phyloP scores from a whole-genome alignment of 2,888 invertebrate genomes.

The Parascotia fuliginaria region DNA sequence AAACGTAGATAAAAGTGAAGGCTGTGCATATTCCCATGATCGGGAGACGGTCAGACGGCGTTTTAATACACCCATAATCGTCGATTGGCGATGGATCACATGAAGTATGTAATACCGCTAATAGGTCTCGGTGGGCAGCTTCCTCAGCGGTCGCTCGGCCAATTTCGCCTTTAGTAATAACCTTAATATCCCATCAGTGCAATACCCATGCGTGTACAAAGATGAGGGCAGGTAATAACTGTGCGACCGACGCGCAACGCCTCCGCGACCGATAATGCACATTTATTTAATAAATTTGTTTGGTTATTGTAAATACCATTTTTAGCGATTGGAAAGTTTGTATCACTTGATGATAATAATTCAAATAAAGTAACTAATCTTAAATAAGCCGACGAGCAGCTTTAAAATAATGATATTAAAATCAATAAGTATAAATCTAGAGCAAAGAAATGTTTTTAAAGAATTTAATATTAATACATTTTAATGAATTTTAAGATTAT shows the following conservation, averaged over 20 bases:
- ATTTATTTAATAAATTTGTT: conserved; percentile 63
- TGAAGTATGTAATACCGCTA: conserved; percentile 83
- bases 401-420: too few relatives aligned
- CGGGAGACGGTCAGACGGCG: conserved; percentile 73
- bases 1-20: conserved; percentile 75
- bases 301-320: conserved; percentile 38
- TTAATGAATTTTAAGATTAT: too few relatives aligned
- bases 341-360: too few relatives aligned
- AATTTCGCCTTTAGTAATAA: conserved; percentile 82
- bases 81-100: conserved; percentile 76
- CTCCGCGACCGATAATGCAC: conserved; percentile 59
- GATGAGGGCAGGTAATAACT: conserved; percentile 74
- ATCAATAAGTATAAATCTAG: too few relatives aligned
- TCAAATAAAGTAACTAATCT: too few relatives aligned
- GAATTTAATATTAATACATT: too few relatives aligned
- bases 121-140: conserved; percentile 81
- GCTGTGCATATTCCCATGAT: conserved; percentile 79
- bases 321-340: too few relatives aligned
- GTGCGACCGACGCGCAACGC: conserved; percentile 59
- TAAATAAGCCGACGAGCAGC: too few relatives aligned
- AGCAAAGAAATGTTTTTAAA: too few relatives aligned
- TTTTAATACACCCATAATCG: conserved; percentile 83
- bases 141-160: conserved; percentile 83
- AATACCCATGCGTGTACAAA: conserved; percentile 78
- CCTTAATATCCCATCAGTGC: conserved; percentile 81